Percentiles rank a stretch among this genome's conserved stretches.
Conservation (phyloP, 1,140 invertebrate species). For the Drosophila melanica region DNA sequence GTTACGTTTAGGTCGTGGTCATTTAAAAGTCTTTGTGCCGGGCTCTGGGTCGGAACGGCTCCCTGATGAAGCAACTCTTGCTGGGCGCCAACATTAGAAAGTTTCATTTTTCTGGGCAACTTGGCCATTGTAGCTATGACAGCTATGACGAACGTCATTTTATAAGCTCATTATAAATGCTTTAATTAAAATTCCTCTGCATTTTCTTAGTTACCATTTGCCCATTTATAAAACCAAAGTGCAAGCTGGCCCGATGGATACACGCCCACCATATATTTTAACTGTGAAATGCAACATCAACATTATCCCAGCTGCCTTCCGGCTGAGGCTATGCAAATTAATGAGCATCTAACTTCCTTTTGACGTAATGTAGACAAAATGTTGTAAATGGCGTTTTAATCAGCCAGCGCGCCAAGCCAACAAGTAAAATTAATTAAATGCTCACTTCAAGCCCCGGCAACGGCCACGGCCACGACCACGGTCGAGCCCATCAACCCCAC, state of each 20-base stretch:
- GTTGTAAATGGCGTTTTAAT: constrained; percentile 77
- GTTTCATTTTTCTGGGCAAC: constrained; percentile 3
- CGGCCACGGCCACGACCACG: background rate
- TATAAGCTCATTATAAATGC: constrained; percentile 5
- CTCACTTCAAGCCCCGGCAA: constrained; percentile 51
- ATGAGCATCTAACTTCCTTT: constrained; percentile 64
- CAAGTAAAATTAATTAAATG: constrained; percentile 79
- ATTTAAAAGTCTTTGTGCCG: constrained; percentile 14
- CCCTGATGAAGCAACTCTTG: background rate
- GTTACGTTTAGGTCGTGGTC: constrained; percentile 12
- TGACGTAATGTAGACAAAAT: constrained; percentile 61
- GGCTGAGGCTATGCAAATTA: constrained; percentile 53
- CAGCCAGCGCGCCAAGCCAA: constrained; percentile 61
- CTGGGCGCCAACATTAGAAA: background rate
- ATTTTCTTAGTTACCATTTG: constrained; percentile 40
- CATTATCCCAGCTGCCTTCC: constrained; percentile 7
- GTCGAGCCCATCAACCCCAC: background rate
- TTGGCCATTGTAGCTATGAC: background rate
- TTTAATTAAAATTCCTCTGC: constrained; percentile 5
- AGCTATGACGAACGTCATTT: background rate
- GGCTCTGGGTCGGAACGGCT: too few relatives aligned
- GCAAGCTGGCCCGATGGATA: background rate
- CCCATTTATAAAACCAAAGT: constrained; percentile 38
- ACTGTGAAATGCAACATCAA: background rate
- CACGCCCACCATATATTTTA: background rate